Base-by-base conservation (phyloP, 2,888 invertebrate species). In the Lochmaea crataegi region DNA sequence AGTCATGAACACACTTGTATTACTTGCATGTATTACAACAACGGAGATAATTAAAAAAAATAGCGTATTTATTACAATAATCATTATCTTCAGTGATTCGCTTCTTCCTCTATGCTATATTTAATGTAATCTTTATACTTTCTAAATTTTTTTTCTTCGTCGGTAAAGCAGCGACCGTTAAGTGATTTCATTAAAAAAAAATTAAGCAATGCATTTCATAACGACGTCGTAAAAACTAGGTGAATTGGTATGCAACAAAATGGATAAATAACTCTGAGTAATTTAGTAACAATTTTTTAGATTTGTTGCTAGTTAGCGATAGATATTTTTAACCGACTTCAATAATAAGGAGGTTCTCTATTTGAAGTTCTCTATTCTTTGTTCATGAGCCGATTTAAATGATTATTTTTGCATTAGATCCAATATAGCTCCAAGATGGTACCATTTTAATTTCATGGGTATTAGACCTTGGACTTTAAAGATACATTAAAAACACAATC, bases 161-260 rank as follows among this genome's bases (percentile, higher is more conserved):
- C 60, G 26, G 60, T 32, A 60, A 60, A n/a, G 60, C 60, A 32
- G 26, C 14, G n/a, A 60, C 32, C 60, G 60, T 60, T 60, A 38
- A 60, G 38, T 38, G 60, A 60, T 60, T 60, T 38, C 60, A 32
- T 60, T 60, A 38, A 7, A 53, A 9, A 58, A 60, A 60, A 60
- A 60, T 60, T 60, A 60, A 60, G 60, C 60, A 60, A 60, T 14
- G 60, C 60, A n/a, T 60, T 32, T 60, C 60, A n/a, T 60, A 60
- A 60, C 58, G 14, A 18, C 57, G 22, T n/a, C 14, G 7, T 11
- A 26, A 57, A 57, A 57, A 57, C 12, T 57, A 26, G 57, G 57
- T 57, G 57, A 57, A 57, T 57, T 10, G 3, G 14, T 57, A 26
- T 57, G 57, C 57, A 57, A 57, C 57, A 57, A 57, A 57, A 5